These are phyloP conservation scores for Coenonympha arcania DNA, from an alignment of 2,888 invertebrate genomes.

Conservation along the genomic window DNA sequence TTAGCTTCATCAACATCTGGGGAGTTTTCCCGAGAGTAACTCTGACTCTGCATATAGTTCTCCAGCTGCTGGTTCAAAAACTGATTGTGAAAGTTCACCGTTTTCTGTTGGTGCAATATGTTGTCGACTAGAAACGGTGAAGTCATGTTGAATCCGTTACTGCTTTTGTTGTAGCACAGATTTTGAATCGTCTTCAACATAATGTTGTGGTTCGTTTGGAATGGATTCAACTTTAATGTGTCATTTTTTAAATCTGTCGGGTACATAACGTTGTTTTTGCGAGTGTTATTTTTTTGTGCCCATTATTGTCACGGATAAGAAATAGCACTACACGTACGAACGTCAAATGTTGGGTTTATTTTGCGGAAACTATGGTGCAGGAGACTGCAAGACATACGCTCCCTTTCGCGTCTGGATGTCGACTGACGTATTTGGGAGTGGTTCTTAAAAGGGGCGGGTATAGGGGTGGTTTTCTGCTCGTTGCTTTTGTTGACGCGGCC, in stretches of 20 bases:
- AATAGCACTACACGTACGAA: conserved; percentile 25
- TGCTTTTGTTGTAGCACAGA: conserved; percentile 57
- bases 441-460: conserved; percentile 61
- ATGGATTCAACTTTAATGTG: conserved; percentile 57
- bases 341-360: conserved; percentile 5
- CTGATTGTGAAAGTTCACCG: conserved; percentile 63
- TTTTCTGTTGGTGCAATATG: conserved; percentile 74
- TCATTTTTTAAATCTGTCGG: conserved; percentile 63
- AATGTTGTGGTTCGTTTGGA: conserved; percentile 49
- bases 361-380: neutral
- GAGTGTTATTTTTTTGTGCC: conserved; percentile 6
- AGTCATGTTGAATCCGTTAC: conserved; percentile 65
- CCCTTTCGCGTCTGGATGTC: conserved; percentile 34
- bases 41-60: conserved; percentile 53
- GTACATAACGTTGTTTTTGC: conserved; percentile 56
- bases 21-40: conserved; percentile 55
- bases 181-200: conserved; percentile 70
- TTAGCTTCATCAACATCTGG: conserved; percentile 57
- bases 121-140: conserved; percentile 78
- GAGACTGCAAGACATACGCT: conserved; percentile 34
- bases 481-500: conserved; percentile 47
- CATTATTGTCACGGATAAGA: conserved; percentile 12
- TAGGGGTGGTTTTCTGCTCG: conserved; percentile 60
- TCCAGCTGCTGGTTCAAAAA: conserved; percentile 72
- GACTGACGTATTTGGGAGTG: conserved; percentile 60